A percentile compares a stretch with the other conserved stretches of the same genome.
Conservation (phyloP, 2,113 vertebrate genomes). For the Microtus pennsylvanicus region DNA sequence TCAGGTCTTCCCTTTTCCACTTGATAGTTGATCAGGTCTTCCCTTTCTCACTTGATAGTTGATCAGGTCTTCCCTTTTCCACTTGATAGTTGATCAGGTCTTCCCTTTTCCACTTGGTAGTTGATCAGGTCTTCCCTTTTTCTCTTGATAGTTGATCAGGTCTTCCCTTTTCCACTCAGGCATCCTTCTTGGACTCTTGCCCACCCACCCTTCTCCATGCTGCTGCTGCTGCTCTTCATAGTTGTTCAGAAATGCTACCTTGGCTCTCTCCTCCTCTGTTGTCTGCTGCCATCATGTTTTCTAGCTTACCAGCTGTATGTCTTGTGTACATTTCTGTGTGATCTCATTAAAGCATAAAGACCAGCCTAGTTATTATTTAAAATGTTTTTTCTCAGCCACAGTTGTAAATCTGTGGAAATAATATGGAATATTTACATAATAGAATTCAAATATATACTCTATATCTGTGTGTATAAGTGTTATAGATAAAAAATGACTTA, state of each 20-base stretch:
- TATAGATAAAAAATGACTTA: conserved; percentile 44
- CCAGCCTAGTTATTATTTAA: neutral
- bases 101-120: too few species aligned
- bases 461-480: neutral
- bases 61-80: too few species aligned
- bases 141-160: neutral
- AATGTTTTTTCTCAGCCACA: conserved; percentile 36
- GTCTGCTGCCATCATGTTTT: conserved; percentile 12
- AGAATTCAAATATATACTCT: conserved; percentile 4
- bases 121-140: too few species aligned
- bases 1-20: too few species aligned
- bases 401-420: conserved; percentile 46
- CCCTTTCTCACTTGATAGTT: neutral
- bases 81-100: too few species aligned
- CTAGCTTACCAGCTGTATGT: neutral
- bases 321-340: neutral
- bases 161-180: too few species aligned
- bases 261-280: neutral
- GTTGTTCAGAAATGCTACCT: neutral
- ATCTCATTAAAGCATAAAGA: conserved; percentile 18
- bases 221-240: neutral
- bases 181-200: neutral
- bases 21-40: neutral
- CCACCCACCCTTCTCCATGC: neutral
- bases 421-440: conserved; percentile 31